Evolutionary conservation across 1,140 invertebrate species (phyloP).

Genomic region (Brachionus manjavacas): DNA sequence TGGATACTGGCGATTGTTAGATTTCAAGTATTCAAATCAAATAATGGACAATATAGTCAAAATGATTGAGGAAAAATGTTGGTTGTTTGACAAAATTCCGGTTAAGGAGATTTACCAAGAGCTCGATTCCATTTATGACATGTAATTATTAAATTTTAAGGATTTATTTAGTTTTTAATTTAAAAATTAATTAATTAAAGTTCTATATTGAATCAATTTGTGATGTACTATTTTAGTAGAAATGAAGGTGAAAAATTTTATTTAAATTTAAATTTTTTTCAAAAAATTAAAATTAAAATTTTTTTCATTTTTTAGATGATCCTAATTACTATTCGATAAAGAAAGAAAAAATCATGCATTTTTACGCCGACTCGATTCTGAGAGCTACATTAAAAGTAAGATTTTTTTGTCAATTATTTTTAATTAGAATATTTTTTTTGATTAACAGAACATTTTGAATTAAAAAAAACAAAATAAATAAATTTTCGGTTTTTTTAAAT

Average conservation of each 20-base stretch:
- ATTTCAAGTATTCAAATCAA: conserved; percentile 24
- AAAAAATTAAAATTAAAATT: no score
- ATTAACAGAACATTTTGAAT: no score
- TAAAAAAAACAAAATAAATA: no score
- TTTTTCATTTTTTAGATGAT: conserved; percentile 6
- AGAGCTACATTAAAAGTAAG: conserved; percentile 14
- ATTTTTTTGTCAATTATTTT: no score
- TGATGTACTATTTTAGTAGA: conserved; percentile 6
- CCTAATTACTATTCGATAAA: conserved; percentile 9
- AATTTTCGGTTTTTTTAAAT: no score
- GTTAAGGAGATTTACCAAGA: conserved; percentile 13
- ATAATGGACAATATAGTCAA: conserved; percentile 14
- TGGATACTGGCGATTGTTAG: conserved; percentile 2
- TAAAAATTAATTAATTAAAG: neutral
- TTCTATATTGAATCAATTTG: neutral
- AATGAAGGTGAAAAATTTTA: neutral
- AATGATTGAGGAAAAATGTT: conserved; percentile 36
- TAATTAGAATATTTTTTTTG: no score
- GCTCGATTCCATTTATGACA: conserved; percentile 7
- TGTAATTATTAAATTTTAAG: neutral
- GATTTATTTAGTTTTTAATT: neutral
- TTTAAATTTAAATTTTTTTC: no score
- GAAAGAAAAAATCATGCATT: conserved; percentile 11
- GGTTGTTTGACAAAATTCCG: conserved; percentile 23
- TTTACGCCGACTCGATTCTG: conserved; percentile 26